These are phyloP conservation scores for Invenusta paracnida DNA, from an alignment of 2,888 invertebrate genomes.

Conservation along the genomic window DNA sequence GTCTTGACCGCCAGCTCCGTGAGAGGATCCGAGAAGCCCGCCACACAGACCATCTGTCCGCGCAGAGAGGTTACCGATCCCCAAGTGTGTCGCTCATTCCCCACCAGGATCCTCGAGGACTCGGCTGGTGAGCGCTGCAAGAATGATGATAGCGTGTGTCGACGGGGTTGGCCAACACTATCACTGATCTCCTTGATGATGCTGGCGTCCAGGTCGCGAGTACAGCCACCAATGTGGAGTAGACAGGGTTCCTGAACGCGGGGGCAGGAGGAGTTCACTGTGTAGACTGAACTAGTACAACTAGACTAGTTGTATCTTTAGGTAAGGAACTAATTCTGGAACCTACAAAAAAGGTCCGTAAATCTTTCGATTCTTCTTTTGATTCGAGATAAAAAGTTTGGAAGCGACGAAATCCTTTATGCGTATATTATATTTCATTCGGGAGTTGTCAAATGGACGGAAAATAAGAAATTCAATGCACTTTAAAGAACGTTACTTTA, in stretches of 20 bases:
- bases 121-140: background rate
- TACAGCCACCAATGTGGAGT: conserved; percentile 27
- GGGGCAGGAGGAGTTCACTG: no score
- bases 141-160: background rate
- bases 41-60: conserved; percentile 64
- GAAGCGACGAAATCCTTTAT: no score
- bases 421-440: no score
- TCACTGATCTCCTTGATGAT: background rate
- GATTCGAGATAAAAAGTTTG: no score
- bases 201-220: background rate
- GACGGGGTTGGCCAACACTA: background rate
- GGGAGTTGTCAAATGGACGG: no score
- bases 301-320: no score
- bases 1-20: conserved; percentile 49
- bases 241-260: conserved; percentile 14
- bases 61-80: conserved; percentile 63
- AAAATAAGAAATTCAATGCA: no score
- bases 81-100: conserved; percentile 51
- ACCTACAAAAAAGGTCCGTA: no score
- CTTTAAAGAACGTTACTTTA: no score
- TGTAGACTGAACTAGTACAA: no score
- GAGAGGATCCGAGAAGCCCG: conserved; percentile 63
- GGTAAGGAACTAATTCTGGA: no score
- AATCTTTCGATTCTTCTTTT: no score
- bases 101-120: background rate